phyloP scores from a whole-genome alignment of 2,888 invertebrate species.

The Gymnoscelis rufifasciata region DNA sequence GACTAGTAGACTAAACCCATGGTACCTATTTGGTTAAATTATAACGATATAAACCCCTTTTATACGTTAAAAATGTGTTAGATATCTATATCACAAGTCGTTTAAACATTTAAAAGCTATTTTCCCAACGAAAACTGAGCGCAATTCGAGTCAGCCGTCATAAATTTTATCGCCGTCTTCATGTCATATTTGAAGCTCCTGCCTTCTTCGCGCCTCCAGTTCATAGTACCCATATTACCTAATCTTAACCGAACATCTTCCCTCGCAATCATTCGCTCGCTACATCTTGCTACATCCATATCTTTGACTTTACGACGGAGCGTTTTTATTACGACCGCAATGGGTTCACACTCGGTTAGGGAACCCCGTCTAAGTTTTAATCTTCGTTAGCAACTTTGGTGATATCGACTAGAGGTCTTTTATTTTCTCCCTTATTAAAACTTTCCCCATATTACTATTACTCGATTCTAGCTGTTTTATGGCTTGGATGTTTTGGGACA shows the following conservation, averaged over 20 bases:
- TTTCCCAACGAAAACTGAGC: too few species aligned
- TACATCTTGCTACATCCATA: constrained; percentile 27
- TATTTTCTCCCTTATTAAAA: constrained; percentile 65
- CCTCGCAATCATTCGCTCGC: constrained; percentile 18
- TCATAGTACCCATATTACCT: constrained; percentile 11
- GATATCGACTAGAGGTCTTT: constrained; percentile 55
- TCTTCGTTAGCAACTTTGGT: constrained; percentile 56
- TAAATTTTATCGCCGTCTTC: too few species aligned
- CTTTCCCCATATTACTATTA: constrained; percentile 66
- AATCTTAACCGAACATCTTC: constrained; percentile 10
- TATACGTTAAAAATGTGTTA: too few species aligned
- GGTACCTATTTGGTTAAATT: too few species aligned
- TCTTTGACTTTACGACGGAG: constrained; percentile 35
- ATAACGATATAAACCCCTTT: too few species aligned
- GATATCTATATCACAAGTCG: too few species aligned
- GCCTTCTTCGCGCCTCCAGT: constrained; percentile 13
- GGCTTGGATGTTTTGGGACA: constrained; percentile 46
- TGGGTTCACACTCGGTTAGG: constrained; percentile 50
- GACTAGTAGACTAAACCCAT: too few species aligned
- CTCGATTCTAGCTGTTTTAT: constrained; percentile 59
- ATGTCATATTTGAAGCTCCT: constrained; percentile 12
- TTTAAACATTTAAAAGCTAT: too few species aligned
- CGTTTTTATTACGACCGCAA: constrained; percentile 44
- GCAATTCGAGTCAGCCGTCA: too few species aligned
- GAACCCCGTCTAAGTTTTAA: constrained; percentile 56